Conservation (phyloP, 2,797 vertebrate species). For the Sphenodon punctatus region DNA sequence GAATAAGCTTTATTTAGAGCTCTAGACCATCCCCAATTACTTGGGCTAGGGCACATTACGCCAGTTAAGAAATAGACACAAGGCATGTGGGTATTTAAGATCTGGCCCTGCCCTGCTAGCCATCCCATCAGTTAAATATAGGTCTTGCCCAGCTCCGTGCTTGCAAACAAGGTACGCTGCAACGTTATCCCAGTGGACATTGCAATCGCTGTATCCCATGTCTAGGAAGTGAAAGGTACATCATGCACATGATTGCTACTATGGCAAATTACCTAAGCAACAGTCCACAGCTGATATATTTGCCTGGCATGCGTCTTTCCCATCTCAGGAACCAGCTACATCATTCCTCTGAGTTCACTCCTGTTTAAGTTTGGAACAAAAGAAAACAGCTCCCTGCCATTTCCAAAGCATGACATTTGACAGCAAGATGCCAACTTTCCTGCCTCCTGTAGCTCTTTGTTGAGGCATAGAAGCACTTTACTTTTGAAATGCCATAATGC, state of each 20-base stretch:
- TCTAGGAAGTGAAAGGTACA: neutral
- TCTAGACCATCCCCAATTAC: neutral
- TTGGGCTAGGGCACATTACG: neutral
- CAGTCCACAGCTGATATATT: neutral
- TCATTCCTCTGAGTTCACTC: neutral
- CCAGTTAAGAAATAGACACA: neutral
- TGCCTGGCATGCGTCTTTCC: neutral
- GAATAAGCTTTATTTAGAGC: no score
- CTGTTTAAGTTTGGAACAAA: neutral
- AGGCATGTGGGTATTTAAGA: neutral
- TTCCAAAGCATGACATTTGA: neutral
- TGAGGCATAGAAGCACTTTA: neutral
- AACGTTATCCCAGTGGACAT: neutral
- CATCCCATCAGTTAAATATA: neutral
- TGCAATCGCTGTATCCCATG: neutral
- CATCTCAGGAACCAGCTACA: neutral
- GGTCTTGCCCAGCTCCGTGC: neutral
- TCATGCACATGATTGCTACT: neutral
- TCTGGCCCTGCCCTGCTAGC: no score
- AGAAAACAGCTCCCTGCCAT: neutral
- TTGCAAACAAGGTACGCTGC: neutral
- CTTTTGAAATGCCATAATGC: neutral
- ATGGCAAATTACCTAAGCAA: neutral
- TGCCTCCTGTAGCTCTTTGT: neutral
- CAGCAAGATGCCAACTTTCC: neutral